Base-by-base conservation (phyloP, 2,888 invertebrate genomes). In the Protonemura montana region DNA sequence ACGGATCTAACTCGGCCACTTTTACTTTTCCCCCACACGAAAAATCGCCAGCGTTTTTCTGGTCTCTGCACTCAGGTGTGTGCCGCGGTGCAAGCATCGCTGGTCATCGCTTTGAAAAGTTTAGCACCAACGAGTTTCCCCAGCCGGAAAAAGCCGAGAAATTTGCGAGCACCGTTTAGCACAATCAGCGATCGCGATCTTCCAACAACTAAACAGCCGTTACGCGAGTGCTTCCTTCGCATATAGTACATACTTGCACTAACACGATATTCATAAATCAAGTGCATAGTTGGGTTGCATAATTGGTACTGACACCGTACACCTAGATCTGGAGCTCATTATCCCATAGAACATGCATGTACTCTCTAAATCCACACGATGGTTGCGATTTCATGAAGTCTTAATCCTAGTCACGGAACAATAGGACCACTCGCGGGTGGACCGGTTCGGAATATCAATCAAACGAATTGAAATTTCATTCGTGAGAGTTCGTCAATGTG, bases 391-490 rank as follows among this genome's bases (percentile, higher is more conserved):
- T 10, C 21, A 59, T 41, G 59, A 59, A 10, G 59, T 59, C 59
- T 10, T 21, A 59, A 59, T 59, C 59, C 21, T 16, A 59, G 59
- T 59, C 59, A 59, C 59, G 59, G 59, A 59, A 59, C 59, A 59
- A 59, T 59, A 59, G 35, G 59, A 16, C 59, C 16, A 1, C 16
- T 59, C 21, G 7, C n/a, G 41, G 41, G 41, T 59, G 59, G 59
- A 59, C 59, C 59, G 59, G 59, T 59, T 59, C 59, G 21, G 59
- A 59, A 59, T 59, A 59, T 59, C 59, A 59, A 59, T 59, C 59
- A 59, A 59, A 59, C 59, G 59, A 21, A 59, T 59, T 59, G 59
- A 59, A 59, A 59, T 59, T 59, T 59, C 59, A 59, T 59, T 59
- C 59, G 59, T 59, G 59, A 59, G 59, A 59, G 59, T 59, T 21